Conservation (phyloP, 1,140 invertebrate genomes). For the Mamestra configurata region DNA sequence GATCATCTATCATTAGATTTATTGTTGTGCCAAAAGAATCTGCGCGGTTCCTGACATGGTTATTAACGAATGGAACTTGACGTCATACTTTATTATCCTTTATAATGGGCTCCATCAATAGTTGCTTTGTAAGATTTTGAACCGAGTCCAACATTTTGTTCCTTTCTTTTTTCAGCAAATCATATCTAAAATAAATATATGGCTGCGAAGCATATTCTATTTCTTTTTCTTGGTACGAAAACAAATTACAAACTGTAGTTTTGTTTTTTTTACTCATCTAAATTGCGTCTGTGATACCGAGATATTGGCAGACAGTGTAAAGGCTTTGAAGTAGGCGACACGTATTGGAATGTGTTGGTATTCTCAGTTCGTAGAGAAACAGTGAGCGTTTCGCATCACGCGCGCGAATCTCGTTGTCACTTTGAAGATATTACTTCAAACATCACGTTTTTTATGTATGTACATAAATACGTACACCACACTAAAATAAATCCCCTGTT, state of each 20-base stretch:
- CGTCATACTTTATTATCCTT: slow-evolving; percentile 42
- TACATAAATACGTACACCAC: neutral
- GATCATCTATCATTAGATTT: slow-evolving; percentile 50
- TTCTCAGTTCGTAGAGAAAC: slow-evolving; percentile 42
- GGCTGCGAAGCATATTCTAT: slow-evolving; percentile 6
- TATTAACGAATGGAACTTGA: slow-evolving; percentile 45
- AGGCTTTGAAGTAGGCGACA: slow-evolving; percentile 51
- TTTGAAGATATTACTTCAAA: slow-evolving; percentile 44
- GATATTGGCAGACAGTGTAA: slow-evolving; percentile 32
- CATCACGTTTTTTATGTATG: slow-evolving; percentile 28
- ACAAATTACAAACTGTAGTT: slow-evolving; percentile 34
- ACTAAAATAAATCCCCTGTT: slow-evolving; percentile 22
- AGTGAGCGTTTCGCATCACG: slow-evolving; percentile 40
- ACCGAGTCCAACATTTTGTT: slow-evolving; percentile 20
- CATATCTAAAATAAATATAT: slow-evolving; percentile 1
- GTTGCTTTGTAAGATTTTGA: slow-evolving; percentile 28
- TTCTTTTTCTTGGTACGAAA: neutral
- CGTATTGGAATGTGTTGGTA: slow-evolving; percentile 47
- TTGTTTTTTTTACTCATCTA: slow-evolving; percentile 53
- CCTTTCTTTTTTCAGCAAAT: slow-evolving; percentile 6
- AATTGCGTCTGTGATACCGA: slow-evolving; percentile 45
- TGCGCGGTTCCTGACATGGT: slow-evolving; percentile 37
- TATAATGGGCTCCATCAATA: slow-evolving; percentile 36
- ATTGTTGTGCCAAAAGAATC: slow-evolving; percentile 47
- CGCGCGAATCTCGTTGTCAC: slow-evolving; percentile 35